These are phyloP conservation scores for Apostichopus parvimensis DNA, from an alignment of 35 echinoderm and acorn worm species.

Conservation along the genomic window DNA sequence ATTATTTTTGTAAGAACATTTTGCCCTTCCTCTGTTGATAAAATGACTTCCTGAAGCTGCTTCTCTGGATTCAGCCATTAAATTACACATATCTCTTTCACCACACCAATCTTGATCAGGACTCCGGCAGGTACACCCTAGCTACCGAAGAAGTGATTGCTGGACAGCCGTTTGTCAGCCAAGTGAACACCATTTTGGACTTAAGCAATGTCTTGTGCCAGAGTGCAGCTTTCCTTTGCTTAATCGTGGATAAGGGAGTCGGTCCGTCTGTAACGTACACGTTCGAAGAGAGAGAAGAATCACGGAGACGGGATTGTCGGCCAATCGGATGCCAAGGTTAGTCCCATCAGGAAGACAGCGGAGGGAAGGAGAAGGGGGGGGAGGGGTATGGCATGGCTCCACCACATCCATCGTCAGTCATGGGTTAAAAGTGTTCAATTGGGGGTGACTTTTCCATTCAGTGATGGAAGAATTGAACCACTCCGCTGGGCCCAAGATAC, in stretches of 20 bases:
- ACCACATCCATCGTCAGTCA: too few relatives aligned
- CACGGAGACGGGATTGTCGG: not conserved
- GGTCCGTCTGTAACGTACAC: not conserved
- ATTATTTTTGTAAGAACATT: too few relatives aligned
- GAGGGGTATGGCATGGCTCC: too few relatives aligned
- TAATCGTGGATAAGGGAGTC: not conserved
- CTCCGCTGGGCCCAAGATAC: too few relatives aligned
- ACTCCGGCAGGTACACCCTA: not conserved
- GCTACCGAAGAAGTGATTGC: not conserved
- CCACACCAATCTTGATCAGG: not conserved
- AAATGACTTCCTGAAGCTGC: too few relatives aligned
- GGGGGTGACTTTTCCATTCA: too few relatives aligned
- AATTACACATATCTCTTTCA: too few relatives aligned
- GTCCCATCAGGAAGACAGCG: not conserved
- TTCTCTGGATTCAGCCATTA: too few relatives aligned
- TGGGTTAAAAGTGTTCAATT: too few relatives aligned
- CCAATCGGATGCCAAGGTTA: constrained; percentile 7
- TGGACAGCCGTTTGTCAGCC: constrained; percentile 11
- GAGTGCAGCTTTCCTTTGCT: not conserved
- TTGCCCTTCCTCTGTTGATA: too few relatives aligned
- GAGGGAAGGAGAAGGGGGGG: too few relatives aligned
- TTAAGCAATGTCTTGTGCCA: not conserved
- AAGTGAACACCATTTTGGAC: not conserved
- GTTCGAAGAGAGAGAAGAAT: not conserved
- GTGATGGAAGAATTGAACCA: too few relatives aligned